Evolutionary conservation across 2,888 invertebrate genomes (phyloP).

Genomic region (Seira ritae): DNA sequence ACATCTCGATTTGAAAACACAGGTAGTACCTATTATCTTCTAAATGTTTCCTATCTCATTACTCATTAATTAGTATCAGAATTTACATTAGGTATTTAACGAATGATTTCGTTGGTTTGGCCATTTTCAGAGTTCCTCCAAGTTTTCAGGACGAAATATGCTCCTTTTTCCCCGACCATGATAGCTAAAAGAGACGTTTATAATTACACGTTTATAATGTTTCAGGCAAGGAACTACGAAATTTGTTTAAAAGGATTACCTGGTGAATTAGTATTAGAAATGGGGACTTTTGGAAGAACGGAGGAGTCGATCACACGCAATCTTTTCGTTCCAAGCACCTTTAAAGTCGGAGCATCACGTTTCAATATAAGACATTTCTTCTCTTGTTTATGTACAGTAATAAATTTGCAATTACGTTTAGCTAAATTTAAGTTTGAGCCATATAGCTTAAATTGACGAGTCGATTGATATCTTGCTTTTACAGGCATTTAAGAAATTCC

Average conservation of each 20-base stretch:
- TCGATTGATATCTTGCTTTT: no score
- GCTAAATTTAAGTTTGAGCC: background rate
- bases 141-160: conserved; percentile 39
- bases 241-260: conserved; percentile 1
- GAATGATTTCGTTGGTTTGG: conserved; percentile 61
- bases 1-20: no score
- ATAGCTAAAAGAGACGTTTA: conserved; percentile 27
- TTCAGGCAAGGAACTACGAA: background rate
- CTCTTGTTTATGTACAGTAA: background rate
- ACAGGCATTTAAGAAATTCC: no score
- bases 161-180: conserved; percentile 60
- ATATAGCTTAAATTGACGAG: no score
- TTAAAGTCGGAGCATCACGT: no score
- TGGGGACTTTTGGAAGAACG: conserved; percentile 49
- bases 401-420: background rate
- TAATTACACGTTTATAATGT: conserved; percentile 17
- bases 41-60: no score
- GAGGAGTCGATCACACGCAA: conserved; percentile 65
- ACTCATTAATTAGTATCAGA: background rate
- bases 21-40: no score
- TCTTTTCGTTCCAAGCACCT: conserved; percentile 56
- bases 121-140: conserved; percentile 51
- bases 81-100: conserved; percentile 8
- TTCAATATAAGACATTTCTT: background rate
- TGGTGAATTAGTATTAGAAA: conserved; percentile 56